Base-by-base conservation (phyloP, 2,888 invertebrate species). In the Tigriopus californicus region DNA sequence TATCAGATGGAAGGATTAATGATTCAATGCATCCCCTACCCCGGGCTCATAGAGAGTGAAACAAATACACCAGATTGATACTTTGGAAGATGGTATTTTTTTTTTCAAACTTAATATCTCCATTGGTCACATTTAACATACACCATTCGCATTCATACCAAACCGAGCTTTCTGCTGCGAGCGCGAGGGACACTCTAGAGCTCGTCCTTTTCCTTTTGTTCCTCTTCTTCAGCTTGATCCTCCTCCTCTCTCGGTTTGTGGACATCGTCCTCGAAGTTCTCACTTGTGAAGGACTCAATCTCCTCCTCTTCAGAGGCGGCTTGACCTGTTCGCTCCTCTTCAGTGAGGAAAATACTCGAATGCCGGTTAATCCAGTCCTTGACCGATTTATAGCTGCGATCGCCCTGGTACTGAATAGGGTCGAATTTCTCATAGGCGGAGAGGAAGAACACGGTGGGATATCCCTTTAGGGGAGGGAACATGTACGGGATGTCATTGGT, bases 391-490 rank as follows among this genome's bases (percentile, higher is more conserved):
- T 68, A 61, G 47, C 67, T 67, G 62, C 68, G 53, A 42, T 67
- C 67, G 1, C 70, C 71, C 2, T 69, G 68, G 63, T 68, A 75
- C 52, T 68, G 66, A 18, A 71, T 62, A 2, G 72, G 72, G 24
- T 67, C 67, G 1, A 69, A 64, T 62, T 73, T 72, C 51, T 68
- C 65, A 52, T 66, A 65, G 4, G 68, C 67, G 10, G 71, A 69
- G 3, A 72, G 68, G 63, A 72, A 74, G 63, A 71, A 73, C 41
- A 75, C 68, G 0, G 69, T 67, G 12, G 70, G 70, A 58, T 66
- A 70, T 4, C 70, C 70, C 44, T 63, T 66, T 5, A 70, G 65
- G 51, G 65, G 64, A 41, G 62, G 58, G 61, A 67, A 70, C 15
- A 66, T 63, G 24, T 66, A 67, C n/a, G 68, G 69, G 44, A 68